Evolutionary conservation across 2,888 invertebrate species (phyloP).

Genomic region (Zhengitettix transpicula): DNA sequence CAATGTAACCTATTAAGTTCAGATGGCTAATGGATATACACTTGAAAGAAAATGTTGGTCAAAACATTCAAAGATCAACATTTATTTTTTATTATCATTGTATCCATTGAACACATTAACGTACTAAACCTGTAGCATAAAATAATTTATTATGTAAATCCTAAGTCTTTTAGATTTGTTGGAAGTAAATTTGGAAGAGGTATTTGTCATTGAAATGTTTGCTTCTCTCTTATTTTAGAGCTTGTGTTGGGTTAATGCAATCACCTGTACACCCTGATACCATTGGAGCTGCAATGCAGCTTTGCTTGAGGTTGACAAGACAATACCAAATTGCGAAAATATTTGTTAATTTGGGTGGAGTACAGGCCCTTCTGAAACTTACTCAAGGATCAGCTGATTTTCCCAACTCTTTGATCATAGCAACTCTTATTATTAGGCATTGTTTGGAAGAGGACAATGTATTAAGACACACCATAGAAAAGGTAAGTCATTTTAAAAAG

Average conservation of each 20-base stretch:
- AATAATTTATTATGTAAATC: too few species aligned
- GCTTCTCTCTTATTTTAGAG: slow-evolving; percentile 19
- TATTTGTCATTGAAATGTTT: not conserved
- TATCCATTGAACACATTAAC: too few species aligned
- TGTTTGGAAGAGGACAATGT: slow-evolving; percentile 59
- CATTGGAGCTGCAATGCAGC: slow-evolving; percentile 57
- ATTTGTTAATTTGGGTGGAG: slow-evolving; percentile 59
- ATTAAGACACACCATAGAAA: slow-evolving; percentile 59
- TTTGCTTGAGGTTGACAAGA: slow-evolving; percentile 56
- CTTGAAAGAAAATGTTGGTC: not conserved
- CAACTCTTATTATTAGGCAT: slow-evolving; percentile 61
- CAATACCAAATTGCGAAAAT: slow-evolving; percentile 52
- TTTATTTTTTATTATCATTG: not conserved
- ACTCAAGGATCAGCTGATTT: slow-evolving; percentile 49
- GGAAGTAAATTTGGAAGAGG: too few species aligned
- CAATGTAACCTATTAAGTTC: too few species aligned
- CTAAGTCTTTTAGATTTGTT: too few species aligned
- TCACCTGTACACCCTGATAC: slow-evolving; percentile 57
- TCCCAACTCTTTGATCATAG: slow-evolving; percentile 55
- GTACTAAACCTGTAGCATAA: too few species aligned
- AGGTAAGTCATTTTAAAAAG: slow-evolving; percentile 27
- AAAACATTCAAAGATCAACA: not conserved
- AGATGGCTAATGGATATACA: too few species aligned
- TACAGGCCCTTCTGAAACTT: slow-evolving; percentile 49
- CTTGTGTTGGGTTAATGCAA: slow-evolving; percentile 49